Base-by-base conservation (phyloP, 2,113 vertebrate genomes). In the Larimichthys polyactis region DNA sequence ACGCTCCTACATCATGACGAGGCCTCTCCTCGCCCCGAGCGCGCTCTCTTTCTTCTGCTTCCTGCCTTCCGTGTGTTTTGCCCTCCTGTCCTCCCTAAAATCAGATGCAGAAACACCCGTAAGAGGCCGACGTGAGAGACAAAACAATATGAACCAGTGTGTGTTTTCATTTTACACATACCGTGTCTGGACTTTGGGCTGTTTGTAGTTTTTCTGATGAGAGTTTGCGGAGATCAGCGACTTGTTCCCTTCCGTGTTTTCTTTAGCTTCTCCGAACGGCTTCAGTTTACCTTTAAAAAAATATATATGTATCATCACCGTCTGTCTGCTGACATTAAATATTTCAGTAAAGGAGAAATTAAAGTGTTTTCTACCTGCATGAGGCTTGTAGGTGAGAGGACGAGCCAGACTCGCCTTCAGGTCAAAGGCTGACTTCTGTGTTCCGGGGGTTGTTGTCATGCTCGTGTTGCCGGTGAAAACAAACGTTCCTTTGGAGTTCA, bases 331-430 rank as follows among this genome's bases (percentile, higher is more conserved):
- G 10, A 52, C 4, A 40, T 40, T 2, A 9, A 3, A 9, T 11
- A 46, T 27, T 52, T 44, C 0, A 32, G 0, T 17, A 5, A 0
- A 29, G 52, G 3, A 11, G 2, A 52, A n/a, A 46, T 17, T 5
- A 5, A 65, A 48, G 22, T 8, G 1, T 22, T 32, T 60, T 32
- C 19, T 90, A 92, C 90, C 94, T 62, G 93, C 96, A 51, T 99
- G 97, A 22, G 98, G 98, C 87, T 97, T 96, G 84, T 99, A 99
- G 27, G 43, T 59, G 78, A 99, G 97, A 0, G 97, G 97, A 55
- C 96, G 96, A 5, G 97, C 95, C 79, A 99, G 95, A 84, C 98
- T 99, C 44, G 96, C 97, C 95, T 99, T 95, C 79, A 99, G 95
- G 83, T 99, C 96, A 92, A 99, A 99, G 0, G 24, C 58, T 2